A percentile compares a stretch with the other conserved stretches of the same genome.
Conservation (phyloP, 1,140 invertebrate species). For the Phthorimaea operculella region DNA sequence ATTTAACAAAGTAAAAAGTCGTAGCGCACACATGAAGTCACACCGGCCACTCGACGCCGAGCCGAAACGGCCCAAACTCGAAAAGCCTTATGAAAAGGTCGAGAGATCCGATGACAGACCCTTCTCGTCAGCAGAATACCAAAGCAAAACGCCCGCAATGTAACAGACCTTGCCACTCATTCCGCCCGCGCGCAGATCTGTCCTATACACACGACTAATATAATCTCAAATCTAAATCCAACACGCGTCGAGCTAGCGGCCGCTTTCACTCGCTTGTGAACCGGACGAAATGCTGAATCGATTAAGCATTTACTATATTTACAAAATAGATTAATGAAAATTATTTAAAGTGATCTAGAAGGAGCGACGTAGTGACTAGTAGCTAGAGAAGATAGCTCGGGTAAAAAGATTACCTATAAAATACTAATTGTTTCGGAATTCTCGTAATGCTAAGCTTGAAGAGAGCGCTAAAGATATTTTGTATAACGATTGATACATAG, state of each 20-base stretch:
- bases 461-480: slow-evolving; percentile 58
- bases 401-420: slow-evolving; percentile 22
- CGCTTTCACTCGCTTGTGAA: slow-evolving; percentile 18
- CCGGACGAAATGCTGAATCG: slow-evolving; percentile 30
- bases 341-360: slow-evolving; percentile 38
- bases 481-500: slow-evolving; percentile 56
- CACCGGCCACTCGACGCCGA: slow-evolving; percentile 85
- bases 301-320: slow-evolving; percentile 46
- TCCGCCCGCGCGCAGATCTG: slow-evolving; percentile 26
- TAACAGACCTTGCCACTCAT: slow-evolving; percentile 42
- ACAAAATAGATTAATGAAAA: slow-evolving; percentile 40
- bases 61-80: slow-evolving; percentile 65
- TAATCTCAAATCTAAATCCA: background rate
- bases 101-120: slow-evolving; percentile 58
- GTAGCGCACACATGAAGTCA: slow-evolving; percentile 98
- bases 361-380: slow-evolving; percentile 39
- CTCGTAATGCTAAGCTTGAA: slow-evolving; percentile 42
- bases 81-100: slow-evolving; percentile 69
- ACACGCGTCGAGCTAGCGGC: background rate
- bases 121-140: slow-evolving; percentile 55
- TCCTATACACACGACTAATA: slow-evolving; percentile 17
- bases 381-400: slow-evolving; percentile 37
- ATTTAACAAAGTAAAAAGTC: slow-evolving; percentile 97
- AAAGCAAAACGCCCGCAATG: slow-evolving; percentile 48
- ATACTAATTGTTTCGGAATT: slow-evolving; percentile 30